Evolutionary conservation across 2,113 vertebrate species (phyloP).

Genomic region (Mus pahari): DNA sequence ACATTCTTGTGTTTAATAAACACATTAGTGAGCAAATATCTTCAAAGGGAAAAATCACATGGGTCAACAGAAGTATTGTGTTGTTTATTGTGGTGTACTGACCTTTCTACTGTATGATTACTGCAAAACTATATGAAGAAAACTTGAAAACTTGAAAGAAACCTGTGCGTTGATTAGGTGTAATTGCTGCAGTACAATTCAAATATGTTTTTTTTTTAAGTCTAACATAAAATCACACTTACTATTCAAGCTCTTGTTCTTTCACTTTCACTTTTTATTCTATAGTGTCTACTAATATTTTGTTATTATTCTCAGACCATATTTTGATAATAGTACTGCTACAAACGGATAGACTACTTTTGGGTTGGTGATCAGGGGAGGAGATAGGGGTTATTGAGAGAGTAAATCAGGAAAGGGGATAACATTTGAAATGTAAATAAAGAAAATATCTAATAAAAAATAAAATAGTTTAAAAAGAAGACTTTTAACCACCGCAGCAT

Average conservation of each 20-base stretch:
- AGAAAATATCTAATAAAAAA: too few species aligned
- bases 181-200: slow-evolving; percentile 66
- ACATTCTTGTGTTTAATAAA: slow-evolving; percentile 83
- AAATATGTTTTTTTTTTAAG: slow-evolving; percentile 76
- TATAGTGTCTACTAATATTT: slow-evolving; percentile 53
- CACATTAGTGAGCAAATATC: slow-evolving; percentile 83
- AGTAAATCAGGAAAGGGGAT: too few species aligned
- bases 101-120: slow-evolving; percentile 80
- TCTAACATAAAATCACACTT: slow-evolving; percentile 82
- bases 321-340: slow-evolving; percentile 62
- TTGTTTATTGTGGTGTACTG: slow-evolving; percentile 80
- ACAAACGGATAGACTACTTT: not conserved
- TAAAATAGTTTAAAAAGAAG: too few species aligned
- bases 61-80: slow-evolving; percentile 81
- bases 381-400: too few species aligned
- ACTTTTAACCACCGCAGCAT: not conserved
- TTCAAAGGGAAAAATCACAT: slow-evolving; percentile 87
- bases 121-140: slow-evolving; percentile 76
- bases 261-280: slow-evolving; percentile 73
- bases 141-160: slow-evolving; percentile 39
- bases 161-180: slow-evolving; percentile 76
- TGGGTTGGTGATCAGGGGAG: not conserved
- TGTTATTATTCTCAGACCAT: slow-evolving; percentile 51
- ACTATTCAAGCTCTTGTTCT: slow-evolving; percentile 71
- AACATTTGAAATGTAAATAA: too few species aligned